phyloP scores from a whole-genome alignment of 2,113 vertebrate species.

The Melierax canorus region DNA sequence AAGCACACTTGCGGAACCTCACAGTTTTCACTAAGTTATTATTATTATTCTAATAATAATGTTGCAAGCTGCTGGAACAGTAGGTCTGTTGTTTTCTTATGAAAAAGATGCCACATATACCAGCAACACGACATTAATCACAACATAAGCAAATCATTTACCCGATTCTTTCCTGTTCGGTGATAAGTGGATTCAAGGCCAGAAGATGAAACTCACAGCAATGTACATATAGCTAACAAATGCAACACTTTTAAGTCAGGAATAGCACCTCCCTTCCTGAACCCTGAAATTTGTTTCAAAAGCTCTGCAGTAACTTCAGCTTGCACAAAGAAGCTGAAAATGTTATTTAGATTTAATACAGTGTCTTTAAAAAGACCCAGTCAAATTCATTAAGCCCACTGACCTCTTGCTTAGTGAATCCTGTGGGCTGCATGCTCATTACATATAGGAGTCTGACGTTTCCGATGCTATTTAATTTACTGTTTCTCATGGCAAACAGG shows the following conservation, averaged over 20 bases:
- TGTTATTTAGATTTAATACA: neutral
- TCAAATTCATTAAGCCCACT: neutral
- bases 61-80: neutral
- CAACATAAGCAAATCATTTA: neutral
- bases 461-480: neutral
- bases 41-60: no score
- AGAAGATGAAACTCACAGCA: neutral
- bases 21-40: neutral
- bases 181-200: neutral
- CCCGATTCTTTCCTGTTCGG: neutral
- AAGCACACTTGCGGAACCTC: neutral
- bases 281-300: neutral
- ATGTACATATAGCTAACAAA: neutral
- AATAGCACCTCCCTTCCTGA: neutral
- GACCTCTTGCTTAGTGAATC: neutral
- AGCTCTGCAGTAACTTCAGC: neutral
- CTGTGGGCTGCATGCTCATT: neutral
- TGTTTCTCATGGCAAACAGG: neutral
- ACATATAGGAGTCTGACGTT: rapidly evolving
- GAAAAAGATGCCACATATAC: neutral
- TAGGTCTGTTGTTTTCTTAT: neutral
- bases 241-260: neutral
- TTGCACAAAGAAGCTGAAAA: neutral
- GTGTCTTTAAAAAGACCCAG: neutral
- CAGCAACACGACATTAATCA: neutral